phyloP scores from a whole-genome alignment of 2,113 vertebrate species.

The Pandion haliaetus region DNA sequence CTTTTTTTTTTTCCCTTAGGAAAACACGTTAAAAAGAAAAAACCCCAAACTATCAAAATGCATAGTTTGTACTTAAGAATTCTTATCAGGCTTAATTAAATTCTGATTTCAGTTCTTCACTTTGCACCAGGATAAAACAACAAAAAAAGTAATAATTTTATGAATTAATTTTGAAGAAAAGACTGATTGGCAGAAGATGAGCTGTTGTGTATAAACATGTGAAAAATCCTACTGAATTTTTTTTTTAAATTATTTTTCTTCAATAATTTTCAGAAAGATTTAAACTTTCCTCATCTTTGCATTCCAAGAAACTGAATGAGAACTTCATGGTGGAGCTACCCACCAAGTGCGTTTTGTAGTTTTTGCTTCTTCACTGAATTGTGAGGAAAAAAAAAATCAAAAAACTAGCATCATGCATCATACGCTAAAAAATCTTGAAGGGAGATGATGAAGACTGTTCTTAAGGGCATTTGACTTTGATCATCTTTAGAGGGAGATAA shows the following conservation, averaged over 20 bases:
- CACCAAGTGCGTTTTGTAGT: background rate
- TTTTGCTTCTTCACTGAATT: background rate
- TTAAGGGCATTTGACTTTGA: background rate
- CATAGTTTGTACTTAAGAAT: background rate
- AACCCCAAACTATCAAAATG: background rate
- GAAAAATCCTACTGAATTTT: background rate
- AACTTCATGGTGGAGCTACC: background rate
- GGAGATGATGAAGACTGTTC: background rate
- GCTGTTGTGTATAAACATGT: background rate
- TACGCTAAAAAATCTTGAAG: background rate
- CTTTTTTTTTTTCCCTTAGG: background rate
- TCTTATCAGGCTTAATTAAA: background rate
- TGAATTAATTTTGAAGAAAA: background rate
- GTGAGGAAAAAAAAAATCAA: background rate
- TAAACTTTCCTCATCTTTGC: background rate
- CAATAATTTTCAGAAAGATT: background rate
- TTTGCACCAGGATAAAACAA: background rate
- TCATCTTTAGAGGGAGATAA: background rate
- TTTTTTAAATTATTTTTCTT: background rate
- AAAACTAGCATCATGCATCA: background rate
- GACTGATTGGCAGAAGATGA: background rate
- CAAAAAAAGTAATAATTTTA: background rate
- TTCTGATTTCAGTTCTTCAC: background rate
- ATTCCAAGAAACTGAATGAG: background rate
- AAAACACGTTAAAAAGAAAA: background rate